Base-by-base conservation (phyloP, 2,888 invertebrate genomes). In the Operophtera brumata region DNA sequence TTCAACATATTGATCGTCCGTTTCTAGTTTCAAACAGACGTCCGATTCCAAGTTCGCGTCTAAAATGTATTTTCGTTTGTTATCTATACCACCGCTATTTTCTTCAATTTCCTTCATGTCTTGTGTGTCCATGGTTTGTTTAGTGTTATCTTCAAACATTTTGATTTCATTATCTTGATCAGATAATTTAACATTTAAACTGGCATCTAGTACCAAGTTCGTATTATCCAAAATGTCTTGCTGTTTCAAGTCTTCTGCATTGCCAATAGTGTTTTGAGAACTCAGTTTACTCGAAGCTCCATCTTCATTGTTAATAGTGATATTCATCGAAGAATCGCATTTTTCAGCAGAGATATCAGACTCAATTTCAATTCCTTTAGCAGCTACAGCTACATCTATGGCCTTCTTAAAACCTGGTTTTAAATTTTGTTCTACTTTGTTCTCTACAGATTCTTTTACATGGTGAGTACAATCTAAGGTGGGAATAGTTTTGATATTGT, bases 401-500 rank as follows among this genome's bases (percentile, higher is more conserved):
- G 10, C n/a, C n/a, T n/a, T n/a, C n/a, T n/a, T n/a, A n/a, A 9
- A 30, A 30, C 30, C 30, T 30, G 7, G 30, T 34, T 1, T n/a
- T 11, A 34, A 34, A 11, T 34, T 11, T 34, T 51, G 20, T 6
- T 6, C 9, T 20, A 9, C 1, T 3, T 40, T 43, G 25, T 26
- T 2, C 6, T 5, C 25, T 46, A 41, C 26, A 6, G 7, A 11
- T 46, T 43, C 13, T 42, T 42, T 54, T 0, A 26, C 9, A 35
- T 34, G 26, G 9, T 11, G 34, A 11, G 13, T 26, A 28, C 12
- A 34, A 37, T 32, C 13, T 7, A 55, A 37, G n/a, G 32, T n/a
- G 7, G 11, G 12, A 12, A 42, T 11, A 14, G 34, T 6, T 34
- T 4, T 49, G 30, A 37, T 55, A 8, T 55, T 50, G 34, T 51